Conservation (phyloP, 2,888 invertebrate genomes). For the Hyalella azteca region DNA sequence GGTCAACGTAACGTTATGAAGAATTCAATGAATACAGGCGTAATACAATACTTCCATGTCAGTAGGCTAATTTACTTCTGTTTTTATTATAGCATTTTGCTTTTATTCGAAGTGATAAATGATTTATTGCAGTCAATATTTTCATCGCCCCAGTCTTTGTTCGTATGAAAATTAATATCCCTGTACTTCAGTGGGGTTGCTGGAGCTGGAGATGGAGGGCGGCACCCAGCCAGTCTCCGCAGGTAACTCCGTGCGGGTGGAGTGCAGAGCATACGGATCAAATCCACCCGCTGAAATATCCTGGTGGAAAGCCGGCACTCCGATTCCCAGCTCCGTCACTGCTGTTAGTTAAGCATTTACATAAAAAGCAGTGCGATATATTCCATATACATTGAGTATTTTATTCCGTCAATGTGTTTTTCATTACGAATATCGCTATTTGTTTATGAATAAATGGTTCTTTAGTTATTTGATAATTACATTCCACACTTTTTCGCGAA, state of each 20-base stretch:
- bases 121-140: background rate
- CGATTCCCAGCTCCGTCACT: conserved; percentile 50
- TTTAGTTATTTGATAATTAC: no score
- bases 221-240: conserved; percentile 59
- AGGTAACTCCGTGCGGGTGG: conserved; percentile 54
- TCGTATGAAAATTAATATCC: background rate
- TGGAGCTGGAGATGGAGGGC: conserved; percentile 58
- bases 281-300: conserved; percentile 60
- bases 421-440: background rate
- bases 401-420: background rate
- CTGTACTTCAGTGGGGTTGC: conserved; percentile 59
- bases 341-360: conserved; percentile 39
- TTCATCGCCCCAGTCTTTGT: background rate
- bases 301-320: conserved; percentile 60
- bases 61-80: no score
- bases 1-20: no score
- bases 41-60: no score
- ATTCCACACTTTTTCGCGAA: background rate
- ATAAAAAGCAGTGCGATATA: background rate
- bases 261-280: conserved; percentile 60
- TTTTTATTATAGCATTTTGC: background rate
- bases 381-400: background rate
- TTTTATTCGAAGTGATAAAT: background rate
- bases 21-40: no score
- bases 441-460: no score